Conservation (phyloP, 2,888 invertebrate genomes). For the Xestoiulus laeticollis region DNA sequence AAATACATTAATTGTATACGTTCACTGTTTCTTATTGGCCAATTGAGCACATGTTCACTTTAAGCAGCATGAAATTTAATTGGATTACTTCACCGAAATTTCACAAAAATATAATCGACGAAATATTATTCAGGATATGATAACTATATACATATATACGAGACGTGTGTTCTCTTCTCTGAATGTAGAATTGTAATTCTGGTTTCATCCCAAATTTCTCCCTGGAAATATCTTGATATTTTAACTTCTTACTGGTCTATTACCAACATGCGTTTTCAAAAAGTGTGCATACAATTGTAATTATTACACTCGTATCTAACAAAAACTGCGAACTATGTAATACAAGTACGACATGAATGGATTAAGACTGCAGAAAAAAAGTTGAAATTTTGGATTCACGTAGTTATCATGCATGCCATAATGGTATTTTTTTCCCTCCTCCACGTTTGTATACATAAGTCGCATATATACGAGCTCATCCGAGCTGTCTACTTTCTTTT, state of each 20-base stretch:
- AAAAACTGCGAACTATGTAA: background rate
- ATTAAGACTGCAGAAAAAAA: background rate
- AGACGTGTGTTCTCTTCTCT: no score
- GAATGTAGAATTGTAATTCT: no score
- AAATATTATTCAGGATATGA: no score
- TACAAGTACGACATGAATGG: background rate
- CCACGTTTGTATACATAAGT: background rate
- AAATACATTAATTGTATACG: no score
- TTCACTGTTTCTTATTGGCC: no score
- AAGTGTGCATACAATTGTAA: background rate
- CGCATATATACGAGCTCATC: slow-evolving; percentile 31
- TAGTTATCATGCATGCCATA: background rate
- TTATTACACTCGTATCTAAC: background rate
- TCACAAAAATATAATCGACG: no score
- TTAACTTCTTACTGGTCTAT: background rate
- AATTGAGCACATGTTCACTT: no score
- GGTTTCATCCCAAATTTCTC: background rate
- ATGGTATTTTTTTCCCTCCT: background rate
- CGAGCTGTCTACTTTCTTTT: slow-evolving; percentile 40
- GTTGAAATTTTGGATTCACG: background rate
- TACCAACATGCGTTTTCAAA: background rate
- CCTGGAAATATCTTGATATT: background rate
- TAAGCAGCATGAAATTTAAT: no score
- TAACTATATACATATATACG: no score
- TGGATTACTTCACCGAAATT: no score